phyloP scores from a whole-genome alignment of 2,113 vertebrate genomes.

The Prunella himalayana region DNA sequence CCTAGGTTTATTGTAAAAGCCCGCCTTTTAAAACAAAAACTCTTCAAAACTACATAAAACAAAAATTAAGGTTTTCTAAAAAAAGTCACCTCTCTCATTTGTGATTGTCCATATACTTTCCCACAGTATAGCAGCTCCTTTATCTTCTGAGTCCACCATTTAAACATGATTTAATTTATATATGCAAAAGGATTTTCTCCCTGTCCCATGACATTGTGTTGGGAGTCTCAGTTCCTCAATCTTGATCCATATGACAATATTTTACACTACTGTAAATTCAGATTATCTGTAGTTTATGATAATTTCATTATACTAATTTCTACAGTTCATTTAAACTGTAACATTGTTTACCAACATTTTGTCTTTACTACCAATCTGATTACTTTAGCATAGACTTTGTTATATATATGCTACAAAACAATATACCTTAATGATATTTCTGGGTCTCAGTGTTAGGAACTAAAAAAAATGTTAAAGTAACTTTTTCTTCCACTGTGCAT shows the following conservation, averaged over 20 bases:
- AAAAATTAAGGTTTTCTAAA: neutral
- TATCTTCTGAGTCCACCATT: neutral
- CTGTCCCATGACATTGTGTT: fast-evolving
- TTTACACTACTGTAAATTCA: neutral
- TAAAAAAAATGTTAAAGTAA: neutral
- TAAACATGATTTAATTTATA: neutral
- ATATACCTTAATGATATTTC: neutral
- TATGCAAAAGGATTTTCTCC: neutral
- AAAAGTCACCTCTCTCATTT: neutral
- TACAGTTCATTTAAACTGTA: neutral
- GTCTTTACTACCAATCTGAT: neutral
- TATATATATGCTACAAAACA: neutral
- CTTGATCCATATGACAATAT: neutral
- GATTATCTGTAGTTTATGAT: neutral
- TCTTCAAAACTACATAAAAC: fast-evolving
- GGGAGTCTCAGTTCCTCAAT: neutral
- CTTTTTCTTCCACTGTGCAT: neutral
- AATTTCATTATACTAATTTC: neutral
- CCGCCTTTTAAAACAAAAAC: neutral
- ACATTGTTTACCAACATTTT: neutral
- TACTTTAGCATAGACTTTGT: neutral
- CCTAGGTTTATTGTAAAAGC: neutral
- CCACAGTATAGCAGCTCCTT: neutral
- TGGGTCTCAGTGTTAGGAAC: neutral
- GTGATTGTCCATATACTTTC: neutral